Base-by-base conservation (phyloP, 2,888 invertebrate species). In the Ametastegia equiseti region DNA sequence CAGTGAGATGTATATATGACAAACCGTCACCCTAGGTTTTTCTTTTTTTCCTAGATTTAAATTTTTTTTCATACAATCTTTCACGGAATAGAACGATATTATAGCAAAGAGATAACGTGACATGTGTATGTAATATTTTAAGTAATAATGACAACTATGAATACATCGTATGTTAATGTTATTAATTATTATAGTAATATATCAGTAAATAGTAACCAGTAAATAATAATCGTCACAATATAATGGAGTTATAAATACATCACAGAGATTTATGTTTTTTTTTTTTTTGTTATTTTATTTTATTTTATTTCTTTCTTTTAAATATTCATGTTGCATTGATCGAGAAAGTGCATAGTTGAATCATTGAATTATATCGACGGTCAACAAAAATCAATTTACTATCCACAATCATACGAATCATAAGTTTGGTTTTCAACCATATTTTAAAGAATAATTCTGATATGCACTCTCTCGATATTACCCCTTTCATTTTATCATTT, bases 211-310 rank as follows among this genome's bases (percentile, higher is more conserved):
- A 83, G 67, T 81, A 77, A 82, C 83, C 81, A 50, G 81, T 81
- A 81, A 83, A 87, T 84, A 80, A 85, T 84, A 81, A 80, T 81
- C 67, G 69, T 69, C 83, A 77, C 80, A 78, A 84, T 84, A 83
- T 84, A 87, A 85, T 87, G 83, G 86, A 88, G 85, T 86, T 83
- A 86, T 86, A 88, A 87, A 88, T 88, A 88, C 87, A 88, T 89
- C 88, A 88, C 88, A 89, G 88, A 88, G 87, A 88, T 86, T 88
- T 87, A 87, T 86, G 85, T 87, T 82, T 78, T 83, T 81, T 63
- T 81, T 57, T 47, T 65, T 83, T 75, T 60, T 47, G 69, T 80
- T 67, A n/a, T 71, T 80, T 69, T 63, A 27, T 57, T 42, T 39
- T 80, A 30, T 57, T 80, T 81, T 69, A 11, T 67, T 82, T 67